phyloP scores from a whole-genome alignment of 53 echinoderm and acorn worm genomes.

The Mesocentrotus franciscanus region DNA sequence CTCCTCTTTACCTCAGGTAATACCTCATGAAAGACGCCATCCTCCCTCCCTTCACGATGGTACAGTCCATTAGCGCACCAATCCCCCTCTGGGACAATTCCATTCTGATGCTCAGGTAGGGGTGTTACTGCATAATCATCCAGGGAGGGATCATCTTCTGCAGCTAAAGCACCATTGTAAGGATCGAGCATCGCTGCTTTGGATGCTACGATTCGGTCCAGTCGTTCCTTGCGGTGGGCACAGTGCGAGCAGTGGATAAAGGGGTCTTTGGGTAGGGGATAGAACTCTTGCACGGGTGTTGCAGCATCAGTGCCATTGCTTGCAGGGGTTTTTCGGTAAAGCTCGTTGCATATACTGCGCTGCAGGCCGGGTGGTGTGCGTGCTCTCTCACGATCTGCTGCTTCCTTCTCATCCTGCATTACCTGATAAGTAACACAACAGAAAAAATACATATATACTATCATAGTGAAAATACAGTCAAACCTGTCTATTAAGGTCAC shows the following conservation, averaged over 20 bases:
- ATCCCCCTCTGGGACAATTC: not conserved
- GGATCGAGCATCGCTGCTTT: conserved; percentile 70
- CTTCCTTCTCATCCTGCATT: conserved; percentile 84
- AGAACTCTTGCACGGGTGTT: not conserved
- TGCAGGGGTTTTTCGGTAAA: conserved; percentile 69
- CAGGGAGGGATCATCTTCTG: not conserved
- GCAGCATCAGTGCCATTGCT: conserved; percentile 2
- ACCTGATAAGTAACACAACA: not conserved
- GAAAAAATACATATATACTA: no score
- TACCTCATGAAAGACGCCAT: conserved; percentile 14
- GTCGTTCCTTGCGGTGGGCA: conserved; percentile 81
- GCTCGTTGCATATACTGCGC: conserved; percentile 90
- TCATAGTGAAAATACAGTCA: no score
- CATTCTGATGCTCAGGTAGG: conserved; percentile 49
- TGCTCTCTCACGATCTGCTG: conserved; percentile 74
- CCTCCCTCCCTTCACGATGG: conserved; percentile 56
- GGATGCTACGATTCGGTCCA: conserved; percentile 80
- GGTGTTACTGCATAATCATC: conserved; percentile 1
- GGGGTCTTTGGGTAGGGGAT: conserved; percentile 64
- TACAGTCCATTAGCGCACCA: conserved; percentile 37
- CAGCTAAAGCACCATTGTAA: conserved; percentile 35
- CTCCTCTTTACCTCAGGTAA: conserved; percentile 2
- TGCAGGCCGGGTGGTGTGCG: conserved; percentile 82
- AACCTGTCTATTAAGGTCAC: no score
- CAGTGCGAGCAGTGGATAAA: conserved; percentile 97